Evolutionary conservation across 30 jellyfish, hydroid and myxozoan species (phyloP).

Genomic region (Euphysa ruthae): DNA sequence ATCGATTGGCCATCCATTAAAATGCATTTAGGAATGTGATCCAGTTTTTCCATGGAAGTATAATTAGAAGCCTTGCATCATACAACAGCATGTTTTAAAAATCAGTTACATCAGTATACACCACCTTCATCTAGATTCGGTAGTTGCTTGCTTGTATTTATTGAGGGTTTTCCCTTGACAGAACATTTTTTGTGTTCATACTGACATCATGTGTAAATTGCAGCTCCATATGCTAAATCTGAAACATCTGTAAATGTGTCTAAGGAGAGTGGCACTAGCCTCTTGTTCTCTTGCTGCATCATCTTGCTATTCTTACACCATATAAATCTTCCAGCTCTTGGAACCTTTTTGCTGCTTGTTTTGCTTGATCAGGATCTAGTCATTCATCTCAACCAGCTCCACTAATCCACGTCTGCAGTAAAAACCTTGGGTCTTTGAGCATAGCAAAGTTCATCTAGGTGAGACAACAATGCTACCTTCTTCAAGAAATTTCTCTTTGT

Average conservation of each 20-base stretch:
- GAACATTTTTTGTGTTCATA: too few species aligned
- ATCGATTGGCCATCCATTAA: too few species aligned
- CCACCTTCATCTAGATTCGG: slow-evolving; percentile 9
- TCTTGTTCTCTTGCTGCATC: neutral
- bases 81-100: neutral
- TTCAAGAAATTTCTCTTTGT: slow-evolving; percentile 35
- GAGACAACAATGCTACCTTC: slow-evolving; percentile 22
- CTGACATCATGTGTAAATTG: too few species aligned
- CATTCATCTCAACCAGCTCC: slow-evolving; percentile 1
- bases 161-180: too few species aligned
- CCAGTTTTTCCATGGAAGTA: neutral
- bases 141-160: neutral
- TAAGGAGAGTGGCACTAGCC: too few species aligned
- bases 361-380: neutral
- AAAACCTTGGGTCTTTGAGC: neutral
- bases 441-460: slow-evolving; percentile 16
- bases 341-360: neutral
- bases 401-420: neutral
- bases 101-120: neutral
- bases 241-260: neutral
- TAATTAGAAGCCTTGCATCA: neutral
- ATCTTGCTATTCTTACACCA: neutral
- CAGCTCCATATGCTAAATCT: neutral
- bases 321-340: neutral
- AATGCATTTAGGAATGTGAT: too few species aligned